Evolutionary conservation across 2,797 vertebrate genomes (phyloP), one percentile per base, ranked within the genome.

Genomic region (Betta splendens): DNA sequence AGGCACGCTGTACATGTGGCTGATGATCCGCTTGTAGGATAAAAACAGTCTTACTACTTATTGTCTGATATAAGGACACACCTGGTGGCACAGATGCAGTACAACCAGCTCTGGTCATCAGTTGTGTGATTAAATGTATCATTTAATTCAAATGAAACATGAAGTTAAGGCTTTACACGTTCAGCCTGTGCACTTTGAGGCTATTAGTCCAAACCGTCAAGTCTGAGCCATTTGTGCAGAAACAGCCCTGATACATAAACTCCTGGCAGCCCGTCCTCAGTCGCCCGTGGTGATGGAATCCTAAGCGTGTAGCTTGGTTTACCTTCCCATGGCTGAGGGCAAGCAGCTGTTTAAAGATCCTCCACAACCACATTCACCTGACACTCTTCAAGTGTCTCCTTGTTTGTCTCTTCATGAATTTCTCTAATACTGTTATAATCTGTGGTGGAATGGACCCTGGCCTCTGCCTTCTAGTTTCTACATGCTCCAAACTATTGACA

Each of bases 401-500:
- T 63, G 17, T 55, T 57, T 49, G 42, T 62, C 43, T 65, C n/a
- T 1, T 54, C 2, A 3, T 70, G 50, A 18, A 21, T 64, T 46
- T 62, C 49, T 48, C 36, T 20, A 25, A 48, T 73, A 68, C 63
- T 70, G 36, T 70, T 66, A 35, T 54, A 62, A 59, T 65, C 62
- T 18, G 58, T 23, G 39, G 31, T 74, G 72, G 61, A 81, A 79
- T 58, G 68, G 52, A 67, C 44, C 51, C 67, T 68, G 58, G 18
- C 62, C 28, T 64, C 67, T 23, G 25, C 58, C 47, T 64, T 85
- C 81, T 66, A 81, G 85, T 87, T 85, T 50, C 60, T 83, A 87
- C 84, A 80, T 16, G 82, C 64, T 75, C 79, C 54, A 57, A 81
- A 81, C 80, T 77, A 81, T 64, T 75, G 72, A 85, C 80, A 83